These are phyloP conservation scores for Carpatolechia fugitivella DNA, from an alignment of 2,888 invertebrate genomes.

Conservation along the genomic window DNA sequence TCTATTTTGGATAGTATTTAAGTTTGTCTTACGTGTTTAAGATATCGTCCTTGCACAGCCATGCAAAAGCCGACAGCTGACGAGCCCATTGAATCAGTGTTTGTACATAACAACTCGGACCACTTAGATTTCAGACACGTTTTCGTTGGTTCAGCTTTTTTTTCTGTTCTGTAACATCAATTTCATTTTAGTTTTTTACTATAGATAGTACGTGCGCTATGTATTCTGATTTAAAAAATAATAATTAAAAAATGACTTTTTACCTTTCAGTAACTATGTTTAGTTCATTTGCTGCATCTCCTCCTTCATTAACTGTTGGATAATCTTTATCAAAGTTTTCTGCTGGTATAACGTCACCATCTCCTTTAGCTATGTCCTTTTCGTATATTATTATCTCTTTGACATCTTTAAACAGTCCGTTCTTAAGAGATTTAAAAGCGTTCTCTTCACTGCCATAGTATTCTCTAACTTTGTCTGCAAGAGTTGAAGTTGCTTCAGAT, in stretches of 20 bases:
- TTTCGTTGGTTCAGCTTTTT: background rate
- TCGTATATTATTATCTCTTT: background rate
- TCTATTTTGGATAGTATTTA: too few relatives aligned
- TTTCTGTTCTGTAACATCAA: background rate
- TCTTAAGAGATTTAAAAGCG: constrained; percentile 33
- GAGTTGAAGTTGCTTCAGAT: constrained; percentile 37
- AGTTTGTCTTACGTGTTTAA: constrained; percentile 59
- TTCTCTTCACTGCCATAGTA: constrained; percentile 40
- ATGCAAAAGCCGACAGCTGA: constrained; percentile 64
- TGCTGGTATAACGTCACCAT: background rate
- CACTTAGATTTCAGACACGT: constrained; percentile 58
- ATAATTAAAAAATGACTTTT: background rate
- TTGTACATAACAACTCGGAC: constrained; percentile 57
- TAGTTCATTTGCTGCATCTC: background rate
- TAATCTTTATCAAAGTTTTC: background rate
- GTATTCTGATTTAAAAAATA: background rate
- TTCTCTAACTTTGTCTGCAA: constrained; percentile 42
- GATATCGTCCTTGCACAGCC: constrained; percentile 65
- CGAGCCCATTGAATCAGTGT: constrained; percentile 57
- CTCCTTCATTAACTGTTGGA: background rate
- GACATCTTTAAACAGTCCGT: background rate
- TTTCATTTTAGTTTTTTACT: too few relatives aligned
- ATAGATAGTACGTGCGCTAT: background rate
- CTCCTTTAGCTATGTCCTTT: background rate
- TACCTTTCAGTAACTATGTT: background rate